A percentile compares a stretch with the other conserved stretches of the same genome.
These are phyloP conservation scores for Chouioia cunea DNA, from an alignment of 2,888 invertebrate species.

Conservation along the genomic window DNA sequence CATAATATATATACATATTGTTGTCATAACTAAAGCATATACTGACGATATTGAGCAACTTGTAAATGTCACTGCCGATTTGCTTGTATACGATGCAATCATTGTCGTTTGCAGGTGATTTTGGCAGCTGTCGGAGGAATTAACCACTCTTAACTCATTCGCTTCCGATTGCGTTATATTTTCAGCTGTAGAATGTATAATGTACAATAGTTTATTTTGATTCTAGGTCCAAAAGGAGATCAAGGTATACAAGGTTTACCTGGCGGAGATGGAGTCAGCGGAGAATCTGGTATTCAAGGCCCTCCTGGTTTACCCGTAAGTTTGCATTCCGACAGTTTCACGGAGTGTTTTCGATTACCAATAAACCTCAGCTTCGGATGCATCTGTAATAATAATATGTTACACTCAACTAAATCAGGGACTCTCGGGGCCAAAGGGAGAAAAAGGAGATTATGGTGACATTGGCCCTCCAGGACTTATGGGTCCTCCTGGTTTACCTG, in stretches of 20 bases:
- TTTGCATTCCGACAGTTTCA: slow-evolving; percentile 32
- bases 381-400: too few species aligned
- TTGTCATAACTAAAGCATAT: not conserved
- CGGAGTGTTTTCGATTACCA: too few species aligned
- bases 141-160: too few species aligned
- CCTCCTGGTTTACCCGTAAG: slow-evolving; percentile 86
- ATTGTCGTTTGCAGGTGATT: slow-evolving; percentile 18
- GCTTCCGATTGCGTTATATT: not conserved
- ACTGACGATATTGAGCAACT: not conserved
- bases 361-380: too few species aligned
- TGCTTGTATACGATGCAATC: too few species aligned
- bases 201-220: slow-evolving; percentile 27
- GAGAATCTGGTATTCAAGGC: slow-evolving; percentile 87
- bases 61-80: not conserved
- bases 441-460: slow-evolving; percentile 90
- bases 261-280: slow-evolving; percentile 81
- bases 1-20: not conserved
- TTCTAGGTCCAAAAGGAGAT: slow-evolving; percentile 80
- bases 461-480: slow-evolving; percentile 94
- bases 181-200: not conserved
- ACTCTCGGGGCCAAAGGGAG: slow-evolving; percentile 87
- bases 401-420: slow-evolving; percentile 71
- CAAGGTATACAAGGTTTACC: slow-evolving; percentile 81
- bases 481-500: slow-evolving; percentile 87
- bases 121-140: slow-evolving; percentile 12